These are phyloP conservation scores for Alca torda DNA, from an alignment of 2,797 vertebrate genomes.

Conservation along the genomic window DNA sequence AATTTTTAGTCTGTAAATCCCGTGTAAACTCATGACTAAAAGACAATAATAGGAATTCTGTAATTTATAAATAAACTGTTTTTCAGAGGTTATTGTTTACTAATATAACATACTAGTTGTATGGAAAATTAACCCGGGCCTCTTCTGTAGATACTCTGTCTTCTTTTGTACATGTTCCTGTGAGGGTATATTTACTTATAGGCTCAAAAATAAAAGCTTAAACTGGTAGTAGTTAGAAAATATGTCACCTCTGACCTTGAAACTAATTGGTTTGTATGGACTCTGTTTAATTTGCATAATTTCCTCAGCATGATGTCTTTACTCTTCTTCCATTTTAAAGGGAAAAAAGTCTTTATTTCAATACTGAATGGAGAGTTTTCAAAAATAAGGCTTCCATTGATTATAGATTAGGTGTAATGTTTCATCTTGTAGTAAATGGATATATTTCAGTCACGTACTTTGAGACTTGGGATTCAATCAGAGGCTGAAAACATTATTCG, in stretches of 20 bases:
- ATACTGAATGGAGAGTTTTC: background rate
- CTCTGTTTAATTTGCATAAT: conserved; percentile 73
- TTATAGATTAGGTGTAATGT: background rate
- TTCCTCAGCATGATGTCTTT: conserved; percentile 74
- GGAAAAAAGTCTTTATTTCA: background rate
- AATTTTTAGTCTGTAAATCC: background rate
- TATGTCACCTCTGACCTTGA: conserved; percentile 76
- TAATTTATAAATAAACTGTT: background rate
- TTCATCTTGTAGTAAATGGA: background rate
- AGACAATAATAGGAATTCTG: background rate
- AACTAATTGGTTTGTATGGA: conserved; percentile 75
- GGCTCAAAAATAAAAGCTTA: conserved; percentile 77
- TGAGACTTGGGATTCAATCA: background rate
- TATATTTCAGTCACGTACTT: conserved; percentile 2
- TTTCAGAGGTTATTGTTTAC: background rate
- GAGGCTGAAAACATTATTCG: conserved; percentile 21
- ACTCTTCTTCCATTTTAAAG: conserved; percentile 12
- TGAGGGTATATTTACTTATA: conserved; percentile 10
- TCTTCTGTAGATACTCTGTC: background rate
- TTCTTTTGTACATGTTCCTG: background rate
- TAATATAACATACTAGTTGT: background rate
- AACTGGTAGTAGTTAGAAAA: conserved; percentile 77
- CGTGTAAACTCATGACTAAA: background rate
- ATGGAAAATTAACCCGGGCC: background rate
- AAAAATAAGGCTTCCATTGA: background rate